Conservation (phyloP, 1,140 invertebrate species). For the Drosophila navojoa region DNA sequence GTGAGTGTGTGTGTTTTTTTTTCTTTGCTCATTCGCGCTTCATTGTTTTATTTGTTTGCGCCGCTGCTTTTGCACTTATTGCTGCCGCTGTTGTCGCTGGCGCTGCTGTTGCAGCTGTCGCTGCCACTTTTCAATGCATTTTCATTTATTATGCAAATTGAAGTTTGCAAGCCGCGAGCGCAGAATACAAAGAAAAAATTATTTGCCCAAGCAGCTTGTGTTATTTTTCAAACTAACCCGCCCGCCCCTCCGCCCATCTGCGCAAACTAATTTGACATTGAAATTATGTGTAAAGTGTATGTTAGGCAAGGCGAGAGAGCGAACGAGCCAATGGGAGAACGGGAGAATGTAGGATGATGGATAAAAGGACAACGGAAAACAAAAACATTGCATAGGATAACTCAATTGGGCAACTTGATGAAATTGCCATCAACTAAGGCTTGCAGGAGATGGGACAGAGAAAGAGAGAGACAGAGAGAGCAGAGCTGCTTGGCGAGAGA, state of each 20-base stretch:
- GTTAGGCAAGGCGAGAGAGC: constrained; percentile 9
- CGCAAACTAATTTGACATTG: constrained; percentile 77
- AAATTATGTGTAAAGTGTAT: constrained; percentile 65
- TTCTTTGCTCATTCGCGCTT: background rate
- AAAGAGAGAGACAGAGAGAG: too few species aligned
- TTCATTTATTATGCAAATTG: constrained; percentile 82
- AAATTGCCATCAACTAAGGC: background rate
- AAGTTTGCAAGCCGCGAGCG: constrained; percentile 63
- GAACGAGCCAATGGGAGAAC: background rate
- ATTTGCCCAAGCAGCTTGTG: constrained; percentile 49
- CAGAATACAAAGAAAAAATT: constrained; percentile 39
- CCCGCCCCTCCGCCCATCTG: background rate
- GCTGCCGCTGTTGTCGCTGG: constrained; percentile 31
- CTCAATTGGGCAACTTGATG: constrained; percentile 33
- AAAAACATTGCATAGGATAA: constrained; percentile 58
- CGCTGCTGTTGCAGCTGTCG: constrained; percentile 60
- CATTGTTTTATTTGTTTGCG: constrained; percentile 52
- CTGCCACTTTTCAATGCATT: constrained; percentile 81
- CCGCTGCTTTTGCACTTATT: constrained; percentile 43
- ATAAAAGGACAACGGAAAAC: constrained; percentile 18
- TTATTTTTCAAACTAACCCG: constrained; percentile 20
- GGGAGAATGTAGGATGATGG: background rate
- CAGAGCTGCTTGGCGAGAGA: too few species aligned
- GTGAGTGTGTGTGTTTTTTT: too few species aligned
- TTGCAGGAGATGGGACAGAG: too few species aligned